Evolutionary conservation across 2,113 vertebrate genomes (phyloP).

Genomic region (Sceloporus undulatus): DNA sequence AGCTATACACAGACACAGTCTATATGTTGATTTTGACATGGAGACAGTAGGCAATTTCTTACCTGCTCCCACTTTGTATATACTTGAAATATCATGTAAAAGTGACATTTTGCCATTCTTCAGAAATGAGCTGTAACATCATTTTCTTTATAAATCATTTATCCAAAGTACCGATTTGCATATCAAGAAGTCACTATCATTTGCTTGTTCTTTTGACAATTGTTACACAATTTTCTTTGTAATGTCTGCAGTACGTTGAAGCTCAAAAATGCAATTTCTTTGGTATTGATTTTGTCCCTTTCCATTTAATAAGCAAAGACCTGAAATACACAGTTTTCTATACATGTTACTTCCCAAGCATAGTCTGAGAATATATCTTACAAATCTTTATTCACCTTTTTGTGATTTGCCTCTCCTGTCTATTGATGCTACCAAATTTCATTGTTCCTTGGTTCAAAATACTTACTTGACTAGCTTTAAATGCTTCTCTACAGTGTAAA

Average conservation of each 20-base stretch:
- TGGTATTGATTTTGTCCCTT: constrained; percentile 64
- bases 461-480: background rate
- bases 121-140: constrained; percentile 47
- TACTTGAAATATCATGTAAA: constrained; percentile 38
- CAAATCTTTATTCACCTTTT: background rate
- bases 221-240: constrained; percentile 31
- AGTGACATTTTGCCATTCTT: constrained; percentile 38
- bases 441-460: background rate
- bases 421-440: background rate
- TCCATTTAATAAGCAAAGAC: constrained; percentile 53
- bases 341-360: background rate
- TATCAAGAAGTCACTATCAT: constrained; percentile 16
- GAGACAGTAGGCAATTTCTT: too few relatives aligned
- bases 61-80: background rate
- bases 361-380: constrained; percentile 32
- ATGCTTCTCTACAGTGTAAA: too few relatives aligned
- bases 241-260: constrained; percentile 50
- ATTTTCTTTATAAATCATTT: constrained; percentile 42
- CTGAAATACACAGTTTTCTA: constrained; percentile 35
- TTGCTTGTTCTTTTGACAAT: constrained; percentile 38
- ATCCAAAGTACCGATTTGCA: constrained; percentile 45
- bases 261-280: constrained; percentile 65
- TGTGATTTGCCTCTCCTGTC: background rate
- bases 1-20: background rate
- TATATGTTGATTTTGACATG: background rate